These are phyloP conservation scores for Eulemur mongoz DNA, from an alignment of 2,797 vertebrate genomes.

Conservation along the genomic window DNA sequence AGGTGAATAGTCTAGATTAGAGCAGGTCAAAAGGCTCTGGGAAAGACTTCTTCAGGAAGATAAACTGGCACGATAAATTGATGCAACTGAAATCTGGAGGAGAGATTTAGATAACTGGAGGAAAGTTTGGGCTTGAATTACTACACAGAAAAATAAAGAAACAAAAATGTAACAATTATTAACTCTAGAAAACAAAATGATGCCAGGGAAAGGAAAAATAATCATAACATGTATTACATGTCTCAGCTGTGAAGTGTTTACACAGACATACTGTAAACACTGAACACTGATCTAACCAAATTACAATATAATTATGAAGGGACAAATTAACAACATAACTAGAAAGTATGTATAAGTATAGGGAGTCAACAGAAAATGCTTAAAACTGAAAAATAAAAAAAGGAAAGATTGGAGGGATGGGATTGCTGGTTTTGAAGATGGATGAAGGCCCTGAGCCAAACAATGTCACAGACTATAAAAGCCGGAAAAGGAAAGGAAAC, in stretches of 20 bases:
- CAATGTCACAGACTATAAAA: background rate
- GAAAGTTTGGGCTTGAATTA: background rate
- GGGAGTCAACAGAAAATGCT: background rate
- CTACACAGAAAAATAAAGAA: conserved; percentile 38
- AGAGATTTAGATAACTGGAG: background rate
- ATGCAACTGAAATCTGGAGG: background rate
- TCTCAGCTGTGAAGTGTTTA: conserved; percentile 36
- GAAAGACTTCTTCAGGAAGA: conserved; percentile 3
- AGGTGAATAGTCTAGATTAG: background rate
- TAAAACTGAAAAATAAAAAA: conserved; percentile 40
- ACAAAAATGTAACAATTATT: conserved; percentile 42
- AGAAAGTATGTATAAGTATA: background rate
- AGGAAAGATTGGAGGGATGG: background rate
- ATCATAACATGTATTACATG: background rate
- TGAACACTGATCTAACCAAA: conserved; percentile 53
- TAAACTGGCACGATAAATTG: background rate
- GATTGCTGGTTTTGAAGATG: background rate
- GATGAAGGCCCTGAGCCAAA: background rate
- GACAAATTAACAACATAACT: background rate
- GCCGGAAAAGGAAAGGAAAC: background rate
- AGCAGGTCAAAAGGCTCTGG: background rate
- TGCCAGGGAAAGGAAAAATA: conserved; percentile 26
- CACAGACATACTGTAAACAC: conserved; percentile 46
- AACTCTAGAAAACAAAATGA: conserved; percentile 58
- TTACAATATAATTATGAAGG: conserved; percentile 28